Evolutionary conservation across 2,888 invertebrate genomes (phyloP).

Genomic region (Steinernema hermaphroditum): DNA sequence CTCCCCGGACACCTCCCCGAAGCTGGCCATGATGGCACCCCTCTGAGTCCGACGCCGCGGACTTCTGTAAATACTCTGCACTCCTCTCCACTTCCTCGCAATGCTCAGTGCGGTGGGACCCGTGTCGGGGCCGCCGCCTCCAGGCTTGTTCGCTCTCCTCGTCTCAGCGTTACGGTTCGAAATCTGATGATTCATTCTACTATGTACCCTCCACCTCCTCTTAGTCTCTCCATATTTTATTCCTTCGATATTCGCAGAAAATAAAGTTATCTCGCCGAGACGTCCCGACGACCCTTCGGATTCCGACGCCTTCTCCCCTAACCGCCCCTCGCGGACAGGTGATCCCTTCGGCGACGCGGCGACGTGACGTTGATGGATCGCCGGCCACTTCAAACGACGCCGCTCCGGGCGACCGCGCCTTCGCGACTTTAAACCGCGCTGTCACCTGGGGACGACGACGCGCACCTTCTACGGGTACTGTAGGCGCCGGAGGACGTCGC

Average conservation of each 20-base stretch:
- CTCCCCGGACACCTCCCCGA: slow-evolving; percentile 22
- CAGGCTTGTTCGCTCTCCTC: slow-evolving; percentile 21
- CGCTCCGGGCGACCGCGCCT: neutral
- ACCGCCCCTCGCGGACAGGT: slow-evolving; percentile 18
- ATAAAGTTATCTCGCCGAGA: neutral
- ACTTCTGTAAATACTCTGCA: slow-evolving; percentile 11
- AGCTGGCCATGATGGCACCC: slow-evolving; percentile 17
- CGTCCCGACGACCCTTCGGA: neutral
- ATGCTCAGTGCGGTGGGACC: slow-evolving; percentile 17
- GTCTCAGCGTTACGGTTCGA: slow-evolving; percentile 27
- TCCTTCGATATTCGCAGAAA: too few relatives aligned
- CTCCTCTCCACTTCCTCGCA: slow-evolving; percentile 18
- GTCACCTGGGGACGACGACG: neutral
- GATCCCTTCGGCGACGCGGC: neutral
- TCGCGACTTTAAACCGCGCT: slow-evolving; percentile 29
- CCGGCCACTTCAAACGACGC: slow-evolving; percentile 14
- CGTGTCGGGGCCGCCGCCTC: neutral
- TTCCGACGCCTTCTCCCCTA: neutral
- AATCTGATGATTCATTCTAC: slow-evolving; percentile 20
- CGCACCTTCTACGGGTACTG: too few relatives aligned
- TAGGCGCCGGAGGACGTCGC: too few relatives aligned
- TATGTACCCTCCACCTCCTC: neutral
- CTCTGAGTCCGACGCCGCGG: neutral
- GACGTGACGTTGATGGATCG: slow-evolving; percentile 29
- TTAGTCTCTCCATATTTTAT: slow-evolving; percentile 15